phyloP scores from a whole-genome alignment of 2,888 invertebrate species.

The Cataglyphis albicans region DNA sequence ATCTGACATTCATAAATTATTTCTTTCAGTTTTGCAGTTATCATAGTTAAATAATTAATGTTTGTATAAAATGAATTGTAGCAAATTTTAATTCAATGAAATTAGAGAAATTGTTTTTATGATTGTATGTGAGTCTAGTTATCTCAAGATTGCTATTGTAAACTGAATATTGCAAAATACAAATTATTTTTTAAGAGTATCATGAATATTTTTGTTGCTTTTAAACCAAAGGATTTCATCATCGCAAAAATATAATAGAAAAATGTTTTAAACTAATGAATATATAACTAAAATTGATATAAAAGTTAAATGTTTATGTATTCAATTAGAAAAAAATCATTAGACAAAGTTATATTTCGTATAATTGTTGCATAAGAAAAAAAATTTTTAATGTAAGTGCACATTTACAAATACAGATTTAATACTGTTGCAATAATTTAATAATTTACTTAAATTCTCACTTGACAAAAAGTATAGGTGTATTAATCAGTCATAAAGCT shows the following conservation, averaged over 20 bases:
- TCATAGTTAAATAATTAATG: constrained; percentile 3
- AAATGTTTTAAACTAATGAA: not conserved
- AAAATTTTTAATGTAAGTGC: not conserved
- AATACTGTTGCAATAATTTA: not conserved
- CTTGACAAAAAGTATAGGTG: not conserved
- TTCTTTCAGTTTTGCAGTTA: not conserved
- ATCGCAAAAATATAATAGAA: not conserved
- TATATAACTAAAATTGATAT: not conserved
- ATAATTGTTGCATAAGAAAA: not conserved
- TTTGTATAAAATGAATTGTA: not conserved
- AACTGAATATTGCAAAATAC: constrained; percentile 25
- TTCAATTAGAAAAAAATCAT: not conserved
- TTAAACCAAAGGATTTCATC: not conserved
- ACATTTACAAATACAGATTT: not conserved
- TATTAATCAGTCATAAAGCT: constrained; percentile 17
- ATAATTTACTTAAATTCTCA: not conserved
- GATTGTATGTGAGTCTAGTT: not conserved
- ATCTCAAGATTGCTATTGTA: not conserved
- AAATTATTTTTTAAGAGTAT: constrained; percentile 35
- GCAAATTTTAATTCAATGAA: constrained; percentile 1
- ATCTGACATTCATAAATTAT: not conserved
- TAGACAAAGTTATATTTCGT: not conserved
- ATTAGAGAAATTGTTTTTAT: constrained; percentile 1
- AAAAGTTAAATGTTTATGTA: not conserved
- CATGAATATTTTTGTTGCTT: not conserved